These are phyloP conservation scores for Solenodon paradoxus DNA, from an alignment of 2,113 vertebrate genomes.

Conservation along the genomic window DNA sequence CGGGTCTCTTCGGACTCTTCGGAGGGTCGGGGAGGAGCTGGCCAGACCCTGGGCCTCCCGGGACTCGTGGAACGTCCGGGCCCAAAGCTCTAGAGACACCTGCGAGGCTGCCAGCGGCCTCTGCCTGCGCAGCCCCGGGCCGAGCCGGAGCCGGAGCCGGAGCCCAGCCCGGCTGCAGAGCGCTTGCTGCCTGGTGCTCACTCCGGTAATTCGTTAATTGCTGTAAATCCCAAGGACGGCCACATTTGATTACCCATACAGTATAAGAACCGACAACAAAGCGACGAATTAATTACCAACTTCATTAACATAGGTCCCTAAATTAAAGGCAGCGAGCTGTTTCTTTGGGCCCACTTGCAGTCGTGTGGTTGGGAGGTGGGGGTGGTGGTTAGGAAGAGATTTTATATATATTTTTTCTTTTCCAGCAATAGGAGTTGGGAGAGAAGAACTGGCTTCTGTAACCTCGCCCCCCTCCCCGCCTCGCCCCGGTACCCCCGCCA, in stretches of 20 bases:
- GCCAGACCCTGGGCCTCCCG: not conserved
- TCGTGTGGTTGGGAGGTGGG: not conserved
- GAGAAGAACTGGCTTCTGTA: not conserved
- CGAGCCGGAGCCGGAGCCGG: not conserved
- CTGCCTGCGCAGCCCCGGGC: not conserved
- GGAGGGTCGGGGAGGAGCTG: not conserved
- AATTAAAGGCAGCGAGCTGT: conserved; percentile 76
- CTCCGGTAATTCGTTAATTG: conserved; percentile 72
- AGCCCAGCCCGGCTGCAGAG: conserved; percentile 14
- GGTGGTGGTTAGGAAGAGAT: not conserved
- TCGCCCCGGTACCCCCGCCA: no score
- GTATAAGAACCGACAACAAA: conserved; percentile 78
- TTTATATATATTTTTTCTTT: conserved; percentile 41
- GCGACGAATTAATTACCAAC: conserved; percentile 83
- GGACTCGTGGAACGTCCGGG: not conserved
- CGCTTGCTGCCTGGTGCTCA: conserved; percentile 56
- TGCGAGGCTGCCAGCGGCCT: not conserved
- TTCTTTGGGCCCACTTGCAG: conserved; percentile 68
- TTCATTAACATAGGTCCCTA: conserved; percentile 83
- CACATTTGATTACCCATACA: conserved; percentile 70
- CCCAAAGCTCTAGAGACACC: conserved; percentile 40
- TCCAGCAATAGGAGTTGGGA: not conserved
- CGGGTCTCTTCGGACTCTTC: conserved; percentile 2
- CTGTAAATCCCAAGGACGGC: conserved; percentile 77
- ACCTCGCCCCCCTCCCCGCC: not conserved